Evolutionary conservation across 2,113 vertebrate genomes (phyloP).

Genomic region (Rhipidura dahli): DNA sequence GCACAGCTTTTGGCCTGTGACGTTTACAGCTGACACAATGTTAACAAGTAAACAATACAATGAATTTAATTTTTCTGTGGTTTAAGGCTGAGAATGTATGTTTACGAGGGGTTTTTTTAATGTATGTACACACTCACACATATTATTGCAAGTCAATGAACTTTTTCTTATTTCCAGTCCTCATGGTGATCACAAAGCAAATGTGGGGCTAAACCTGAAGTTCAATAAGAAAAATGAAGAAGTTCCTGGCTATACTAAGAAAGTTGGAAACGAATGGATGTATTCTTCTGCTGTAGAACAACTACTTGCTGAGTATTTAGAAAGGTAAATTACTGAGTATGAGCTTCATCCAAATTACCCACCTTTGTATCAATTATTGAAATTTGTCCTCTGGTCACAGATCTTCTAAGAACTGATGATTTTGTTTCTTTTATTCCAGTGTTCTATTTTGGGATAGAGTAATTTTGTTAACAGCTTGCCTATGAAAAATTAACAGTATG

Average conservation of each 20-base stretch:
- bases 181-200: slow-evolving; percentile 93
- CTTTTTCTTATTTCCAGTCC: slow-evolving; percentile 74
- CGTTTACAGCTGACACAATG: neutral
- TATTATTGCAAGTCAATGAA: neutral
- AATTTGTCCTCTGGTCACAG: neutral
- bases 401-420: neutral
- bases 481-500: neutral
- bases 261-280: slow-evolving; percentile 94
- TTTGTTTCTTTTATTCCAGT: neutral
- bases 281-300: slow-evolving; percentile 94
- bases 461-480: neutral
- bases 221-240: slow-evolving; percentile 99
- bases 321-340: slow-evolving; percentile 76
- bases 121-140: too few relatives aligned
- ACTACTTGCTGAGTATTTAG: slow-evolving; percentile 90
- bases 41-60: neutral
- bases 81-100: neutral
- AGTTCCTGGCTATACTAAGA: slow-evolving; percentile 97
- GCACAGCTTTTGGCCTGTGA: neutral
- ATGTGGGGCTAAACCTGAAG: slow-evolving; percentile 95
- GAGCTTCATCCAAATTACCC: neutral
- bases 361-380: neutral
- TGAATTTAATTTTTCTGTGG: neutral
- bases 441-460: neutral
- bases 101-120: neutral